phyloP scores from a whole-genome alignment of 2,113 vertebrate genomes.

The Psettodes erumei region DNA sequence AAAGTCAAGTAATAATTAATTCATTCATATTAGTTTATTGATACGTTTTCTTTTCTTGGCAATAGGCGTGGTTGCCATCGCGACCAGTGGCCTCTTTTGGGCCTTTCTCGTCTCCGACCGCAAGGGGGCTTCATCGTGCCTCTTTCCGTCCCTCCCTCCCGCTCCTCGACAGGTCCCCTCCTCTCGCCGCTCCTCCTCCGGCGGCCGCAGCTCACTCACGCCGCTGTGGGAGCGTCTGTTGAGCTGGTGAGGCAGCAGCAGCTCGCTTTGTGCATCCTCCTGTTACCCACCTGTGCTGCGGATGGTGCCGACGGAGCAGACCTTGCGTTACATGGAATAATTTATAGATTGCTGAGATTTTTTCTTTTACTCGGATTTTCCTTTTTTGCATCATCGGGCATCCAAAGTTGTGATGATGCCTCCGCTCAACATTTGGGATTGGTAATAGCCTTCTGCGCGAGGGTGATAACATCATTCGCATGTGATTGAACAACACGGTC shows the following conservation, averaged over 20 bases:
- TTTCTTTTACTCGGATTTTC: conserved; percentile 3
- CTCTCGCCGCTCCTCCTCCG: conserved; percentile 25
- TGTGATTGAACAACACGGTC: conserved; percentile 68
- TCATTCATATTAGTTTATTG: too few relatives aligned
- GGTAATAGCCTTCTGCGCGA: conserved; percentile 59
- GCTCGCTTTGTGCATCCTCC: conserved; percentile 58
- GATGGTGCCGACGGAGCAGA: conserved; percentile 56
- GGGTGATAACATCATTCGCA: conserved; percentile 56
- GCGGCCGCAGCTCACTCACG: conserved; percentile 35
- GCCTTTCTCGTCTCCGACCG: conserved; percentile 34
- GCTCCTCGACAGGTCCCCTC: conserved; percentile 13
- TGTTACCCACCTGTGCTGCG: conserved; percentile 66
- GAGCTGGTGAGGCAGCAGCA: conserved; percentile 49
- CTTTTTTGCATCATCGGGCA: conserved; percentile 44
- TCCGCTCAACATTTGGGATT: conserved; percentile 71
- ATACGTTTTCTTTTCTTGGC: neutral
- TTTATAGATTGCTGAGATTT: conserved; percentile 40
- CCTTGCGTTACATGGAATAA: conserved; percentile 63
- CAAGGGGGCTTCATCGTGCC: conserved; percentile 64
- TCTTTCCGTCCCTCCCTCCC: conserved; percentile 17
- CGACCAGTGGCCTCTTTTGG: neutral
- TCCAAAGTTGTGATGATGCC: conserved; percentile 80
- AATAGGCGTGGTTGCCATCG: conserved; percentile 32
- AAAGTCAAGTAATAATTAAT: too few relatives aligned
- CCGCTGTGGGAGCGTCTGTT: conserved; percentile 61